A percentile compares a stretch with the other conserved stretches of the same genome.
These are phyloP conservation scores for Sebastes goodei DNA, from an alignment of 2,797 vertebrate species.

Conservation along the genomic window DNA sequence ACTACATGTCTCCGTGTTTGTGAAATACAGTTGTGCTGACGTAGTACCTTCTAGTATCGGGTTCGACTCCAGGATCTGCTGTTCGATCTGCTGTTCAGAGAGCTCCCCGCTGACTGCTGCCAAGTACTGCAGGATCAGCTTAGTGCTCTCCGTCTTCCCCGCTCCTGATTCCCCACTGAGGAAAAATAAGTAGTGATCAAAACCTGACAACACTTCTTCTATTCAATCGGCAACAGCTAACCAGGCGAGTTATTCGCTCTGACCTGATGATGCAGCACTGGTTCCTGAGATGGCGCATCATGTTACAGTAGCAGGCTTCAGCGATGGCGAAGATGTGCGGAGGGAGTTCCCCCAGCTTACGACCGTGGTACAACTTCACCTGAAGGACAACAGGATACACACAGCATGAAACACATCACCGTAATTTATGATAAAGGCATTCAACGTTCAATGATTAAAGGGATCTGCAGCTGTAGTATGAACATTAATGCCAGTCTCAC, in stretches of 20 bases:
- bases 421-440: neutral
- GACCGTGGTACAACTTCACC: conserved; percentile 85
- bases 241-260: neutral
- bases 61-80: conserved; percentile 94
- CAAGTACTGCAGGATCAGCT: conserved; percentile 93
- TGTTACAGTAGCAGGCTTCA: conserved; percentile 90
- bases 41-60: conserved; percentile 92
- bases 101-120: conserved; percentile 90
- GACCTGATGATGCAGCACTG: conserved; percentile 95
- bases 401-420: neutral
- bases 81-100: conserved; percentile 87
- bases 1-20: neutral
- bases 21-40: neutral
- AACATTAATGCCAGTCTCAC: conserved; percentile 25
- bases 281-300: conserved; percentile 84
- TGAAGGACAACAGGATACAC: neutral
- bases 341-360: conserved; percentile 88
- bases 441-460: neutral
- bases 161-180: conserved; percentile 95
- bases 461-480: neutral
- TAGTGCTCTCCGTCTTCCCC: conserved; percentile 96
- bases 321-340: conserved; percentile 94
- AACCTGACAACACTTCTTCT: neutral
- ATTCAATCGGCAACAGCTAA: neutral
- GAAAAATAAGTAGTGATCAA: neutral